Base-by-base conservation (phyloP, 2,113 vertebrate genomes). In the Porphyrio hochstetteri region DNA sequence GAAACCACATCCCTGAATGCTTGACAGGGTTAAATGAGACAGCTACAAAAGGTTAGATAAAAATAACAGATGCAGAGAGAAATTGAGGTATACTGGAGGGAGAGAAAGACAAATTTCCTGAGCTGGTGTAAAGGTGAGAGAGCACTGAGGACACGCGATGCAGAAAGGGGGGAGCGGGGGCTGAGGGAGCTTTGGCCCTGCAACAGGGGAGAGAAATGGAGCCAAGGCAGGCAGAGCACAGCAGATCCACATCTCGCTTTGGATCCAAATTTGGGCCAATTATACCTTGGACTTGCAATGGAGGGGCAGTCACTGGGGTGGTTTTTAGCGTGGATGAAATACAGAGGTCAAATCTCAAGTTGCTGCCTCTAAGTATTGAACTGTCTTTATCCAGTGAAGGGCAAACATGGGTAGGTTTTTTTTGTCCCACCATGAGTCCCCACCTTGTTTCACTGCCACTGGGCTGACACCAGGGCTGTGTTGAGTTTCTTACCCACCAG, bases 161-260 rank as follows among this genome's bases (percentile, higher is more conserved):
- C 42, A 31, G 28, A 5, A 44, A 10, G 59, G 67, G 16, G n/a
- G 38, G 9, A 8, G 3, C 2, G 28, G 31, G 6, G 15, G 24
- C 70, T 50, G 16, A 50, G 19, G 28, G 12, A 69, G 59, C 76
- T 67, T 79, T 46, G 76, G 21, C 8, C 23, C 59, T 74, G 80
- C n/a, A 1, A 0, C 12, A 33, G 31, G 61, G 67, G 42, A 42
- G 19, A 46, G 24, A 53, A 13, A 16, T 0, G 2, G 38, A 60
- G 40, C 52, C 50, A 5, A 28, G 67, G 55, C 31, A 13, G 46
- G 68, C 57, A 19, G 33, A 44, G 48, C 46, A 8, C 36, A 70
- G 80, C 25, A 13, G 19, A 13, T 14, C 63, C 55, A 11, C 9
- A 2, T 5, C 57, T 35, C 7, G 2, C 24, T 88, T 28, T 60